Evolutionary conservation across 2,888 invertebrate species (phyloP).

Genomic region (Biston betularia): DNA sequence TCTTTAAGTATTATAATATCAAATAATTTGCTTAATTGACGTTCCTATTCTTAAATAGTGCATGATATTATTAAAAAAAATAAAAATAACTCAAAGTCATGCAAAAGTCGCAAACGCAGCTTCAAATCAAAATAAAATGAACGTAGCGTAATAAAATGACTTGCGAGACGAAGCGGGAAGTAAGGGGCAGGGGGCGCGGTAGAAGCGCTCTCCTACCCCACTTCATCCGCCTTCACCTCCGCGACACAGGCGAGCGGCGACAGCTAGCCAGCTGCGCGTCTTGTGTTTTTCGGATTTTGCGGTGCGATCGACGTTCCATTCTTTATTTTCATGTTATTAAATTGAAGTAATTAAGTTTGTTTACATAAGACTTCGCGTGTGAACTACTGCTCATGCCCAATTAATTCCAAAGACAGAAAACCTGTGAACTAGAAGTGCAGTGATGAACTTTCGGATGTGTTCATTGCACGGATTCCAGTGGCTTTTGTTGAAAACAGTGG

Average conservation of each 20-base stretch:
- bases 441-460: slow-evolving; percentile 65
- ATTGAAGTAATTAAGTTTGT: slow-evolving; percentile 66
- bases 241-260: slow-evolving; percentile 78
- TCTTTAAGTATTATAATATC: no score
- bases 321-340: slow-evolving; percentile 67
- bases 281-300: slow-evolving; percentile 84
- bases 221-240: slow-evolving; percentile 68
- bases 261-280: slow-evolving; percentile 79
- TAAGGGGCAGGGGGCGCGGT: slow-evolving; percentile 76
- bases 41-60: background rate
- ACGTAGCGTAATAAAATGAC: slow-evolving; percentile 73
- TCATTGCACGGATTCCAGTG: slow-evolving; percentile 78
- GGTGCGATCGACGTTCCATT: slow-evolving; percentile 78
- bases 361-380: slow-evolving; percentile 63
- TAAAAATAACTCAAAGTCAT: background rate
- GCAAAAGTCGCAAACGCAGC: slow-evolving; percentile 41
- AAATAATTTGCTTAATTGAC: background rate
- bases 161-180: slow-evolving; percentile 75
- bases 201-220: slow-evolving; percentile 63
- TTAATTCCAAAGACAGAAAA: slow-evolving; percentile 40
- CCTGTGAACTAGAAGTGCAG: slow-evolving; percentile 62
- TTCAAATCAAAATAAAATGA: slow-evolving; percentile 77
- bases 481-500: slow-evolving; percentile 81
- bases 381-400: slow-evolving; percentile 55
- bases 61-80: no score